Base-by-base conservation (phyloP, 2,888 invertebrate species). In the Boloria euphrosyne region DNA sequence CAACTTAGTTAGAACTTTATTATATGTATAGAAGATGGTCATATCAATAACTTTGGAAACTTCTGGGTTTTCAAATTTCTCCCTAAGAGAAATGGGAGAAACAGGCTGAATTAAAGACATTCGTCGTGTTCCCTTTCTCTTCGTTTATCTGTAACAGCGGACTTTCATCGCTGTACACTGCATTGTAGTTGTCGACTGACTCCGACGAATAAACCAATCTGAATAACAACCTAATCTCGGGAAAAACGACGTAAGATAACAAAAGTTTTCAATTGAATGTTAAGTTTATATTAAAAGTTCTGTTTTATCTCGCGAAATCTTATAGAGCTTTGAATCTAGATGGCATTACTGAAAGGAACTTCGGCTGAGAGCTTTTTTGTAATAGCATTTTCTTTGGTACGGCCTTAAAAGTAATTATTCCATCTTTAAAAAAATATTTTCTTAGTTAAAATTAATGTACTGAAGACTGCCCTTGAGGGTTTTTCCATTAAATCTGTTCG, bases 101-200 rank as follows among this genome's bases (percentile, higher is more conserved):
- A 73, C 73, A 63, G 71, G 67, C 71, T 71, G 67, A 66, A 63
- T 66, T 65, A 65, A 67, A 71, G 66, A 58, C 75, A 68, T 67
- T 71, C 72, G 67, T 71, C 72, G 67, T 71, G 72, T 72, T 71
- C 73, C 75, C 75, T 76, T 76, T 76, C 75, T 75, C 75, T 75
- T 70, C 62, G 73, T 73, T 71, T 74, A 74, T 75, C 75, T 70
- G 66, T 68, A 70, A 73, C 70, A 71, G 70, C 69, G 60, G 60
- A 76, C 75, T 76, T 76, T 76, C 75, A 76, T 76, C 75, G 72
- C 61, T 27, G 54, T 64, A 67, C 61, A 66, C 60, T 68, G 70
- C 68, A 71, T 73, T 71, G 71, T 71, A 52, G 68, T 59, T 71
- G 71, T 67, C 69, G 65, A 59, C 65, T 59, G 68, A 69, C 69